Conservation (phyloP, 1,140 invertebrate genomes). For the Coboldia fuscipes region DNA sequence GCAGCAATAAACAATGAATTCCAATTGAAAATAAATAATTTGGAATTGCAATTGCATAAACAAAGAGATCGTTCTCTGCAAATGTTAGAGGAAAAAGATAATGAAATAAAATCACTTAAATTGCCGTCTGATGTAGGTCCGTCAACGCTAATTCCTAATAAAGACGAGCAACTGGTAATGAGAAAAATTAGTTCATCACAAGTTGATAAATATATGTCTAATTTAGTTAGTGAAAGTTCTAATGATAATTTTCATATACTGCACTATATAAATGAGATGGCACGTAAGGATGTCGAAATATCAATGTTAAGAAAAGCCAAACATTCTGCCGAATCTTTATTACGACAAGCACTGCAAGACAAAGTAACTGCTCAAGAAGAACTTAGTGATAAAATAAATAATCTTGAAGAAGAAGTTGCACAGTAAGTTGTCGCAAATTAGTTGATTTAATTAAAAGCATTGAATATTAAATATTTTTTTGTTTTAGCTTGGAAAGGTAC, state of each 20-base stretch:
- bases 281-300: slow-evolving; percentile 60
- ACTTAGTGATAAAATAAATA: slow-evolving; percentile 29
- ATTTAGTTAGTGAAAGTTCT: neutral
- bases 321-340: slow-evolving; percentile 39
- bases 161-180: slow-evolving; percentile 1
- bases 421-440: slow-evolving; percentile 19
- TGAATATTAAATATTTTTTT: slow-evolving; percentile 4
- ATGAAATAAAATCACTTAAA: slow-evolving; percentile 45
- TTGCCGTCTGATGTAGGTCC: slow-evolving; percentile 32
- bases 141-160: too few relatives aligned
- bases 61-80: slow-evolving; percentile 56
- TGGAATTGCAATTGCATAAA: slow-evolving; percentile 55
- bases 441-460: slow-evolving; percentile 4
- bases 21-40: slow-evolving; percentile 29
- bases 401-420: slow-evolving; percentile 33
- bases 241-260: slow-evolving; percentile 36
- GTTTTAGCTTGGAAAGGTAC: slow-evolving; percentile 43
- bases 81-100: slow-evolving; percentile 58
- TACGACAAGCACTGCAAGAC: slow-evolving; percentile 38
- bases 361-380: slow-evolving; percentile 30
- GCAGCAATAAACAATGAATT: slow-evolving; percentile 27
- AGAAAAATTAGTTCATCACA: too few relatives aligned
- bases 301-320: slow-evolving; percentile 47
- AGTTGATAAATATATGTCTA: too few relatives aligned
- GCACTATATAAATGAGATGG: slow-evolving; percentile 66